These are phyloP conservation scores for Arctia plantaginis DNA, from an alignment of 2,888 invertebrate species.

Conservation along the genomic window DNA sequence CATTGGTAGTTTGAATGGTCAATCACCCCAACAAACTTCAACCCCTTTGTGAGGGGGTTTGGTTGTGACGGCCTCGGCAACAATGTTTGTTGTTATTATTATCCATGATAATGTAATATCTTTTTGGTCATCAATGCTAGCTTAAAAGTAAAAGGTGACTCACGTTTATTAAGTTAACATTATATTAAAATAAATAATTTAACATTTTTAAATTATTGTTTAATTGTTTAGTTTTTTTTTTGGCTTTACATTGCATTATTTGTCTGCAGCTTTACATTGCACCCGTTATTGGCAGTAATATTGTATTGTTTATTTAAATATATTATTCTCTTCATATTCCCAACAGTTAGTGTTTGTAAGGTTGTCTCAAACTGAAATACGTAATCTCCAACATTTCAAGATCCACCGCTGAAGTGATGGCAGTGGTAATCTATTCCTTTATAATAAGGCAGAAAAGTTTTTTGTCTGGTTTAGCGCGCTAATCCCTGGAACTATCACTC, in stretches of 20 bases:
- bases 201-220: background rate
- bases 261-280: background rate
- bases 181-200: background rate
- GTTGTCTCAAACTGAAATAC: background rate
- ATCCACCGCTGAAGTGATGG: background rate
- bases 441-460: background rate
- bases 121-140: background rate
- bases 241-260: background rate
- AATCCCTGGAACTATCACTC: background rate
- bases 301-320: too few relatives aligned
- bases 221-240: background rate
- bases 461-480: background rate
- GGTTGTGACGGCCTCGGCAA: slow-evolving; percentile 16
- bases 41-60: slow-evolving; percentile 38
- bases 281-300: background rate
- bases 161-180: background rate
- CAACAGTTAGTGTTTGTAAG: background rate
- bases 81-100: slow-evolving; percentile 20
- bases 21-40: slow-evolving; percentile 52
- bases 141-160: background rate
- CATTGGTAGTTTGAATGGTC: slow-evolving; percentile 44
- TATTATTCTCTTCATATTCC: background rate
- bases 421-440: background rate
- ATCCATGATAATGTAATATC: background rate
- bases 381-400: background rate